phyloP scores from a whole-genome alignment of 2,797 vertebrate species.

The Liparis tanakae region DNA sequence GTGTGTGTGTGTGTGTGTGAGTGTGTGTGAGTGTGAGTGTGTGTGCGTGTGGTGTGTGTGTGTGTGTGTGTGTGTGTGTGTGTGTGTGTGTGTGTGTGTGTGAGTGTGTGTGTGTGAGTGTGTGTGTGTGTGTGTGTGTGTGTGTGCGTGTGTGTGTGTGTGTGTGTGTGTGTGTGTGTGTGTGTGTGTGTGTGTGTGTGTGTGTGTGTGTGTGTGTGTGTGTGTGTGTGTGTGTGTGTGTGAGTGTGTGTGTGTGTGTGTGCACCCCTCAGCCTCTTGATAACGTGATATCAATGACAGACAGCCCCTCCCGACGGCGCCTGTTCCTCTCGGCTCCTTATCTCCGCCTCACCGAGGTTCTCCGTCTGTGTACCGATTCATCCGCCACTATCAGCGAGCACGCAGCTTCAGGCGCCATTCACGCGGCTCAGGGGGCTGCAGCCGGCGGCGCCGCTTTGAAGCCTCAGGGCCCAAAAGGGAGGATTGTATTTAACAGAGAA shows the following conservation, averaged over 20 bases:
- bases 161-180: slow-evolving; percentile 30
- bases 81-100: background rate
- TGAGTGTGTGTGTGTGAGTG: no score
- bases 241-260: slow-evolving; percentile 23
- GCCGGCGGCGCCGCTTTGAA: slow-evolving; percentile 23
- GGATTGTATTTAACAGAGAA: slow-evolving; percentile 2
- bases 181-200: slow-evolving; percentile 30
- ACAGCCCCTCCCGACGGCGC: slow-evolving; percentile 62
- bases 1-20: slow-evolving; percentile 32
- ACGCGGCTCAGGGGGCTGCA: slow-evolving; percentile 25
- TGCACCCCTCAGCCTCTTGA: slow-evolving; percentile 52
- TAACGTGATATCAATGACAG: slow-evolving; percentile 75
- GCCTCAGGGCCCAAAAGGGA: slow-evolving; percentile 19
- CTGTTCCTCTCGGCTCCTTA: slow-evolving; percentile 70
- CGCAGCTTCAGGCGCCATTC: slow-evolving; percentile 60
- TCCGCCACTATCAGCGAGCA: slow-evolving; percentile 75
- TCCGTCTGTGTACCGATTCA: slow-evolving; percentile 69
- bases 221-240: slow-evolving; percentile 28
- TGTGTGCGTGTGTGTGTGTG: slow-evolving; percentile 37
- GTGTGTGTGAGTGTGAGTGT: slow-evolving; percentile 27
- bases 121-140: slow-evolving; percentile 34
- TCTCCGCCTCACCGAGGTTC: slow-evolving; percentile 59
- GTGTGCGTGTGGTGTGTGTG: no score
- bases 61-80: slow-evolving; percentile 30
- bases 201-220: slow-evolving; percentile 30